Percentiles rank a stretch among this genome's conserved stretches.
These are phyloP conservation scores for Apodemia zela DNA, from an alignment of 2,888 invertebrate species.

Conservation along the genomic window DNA sequence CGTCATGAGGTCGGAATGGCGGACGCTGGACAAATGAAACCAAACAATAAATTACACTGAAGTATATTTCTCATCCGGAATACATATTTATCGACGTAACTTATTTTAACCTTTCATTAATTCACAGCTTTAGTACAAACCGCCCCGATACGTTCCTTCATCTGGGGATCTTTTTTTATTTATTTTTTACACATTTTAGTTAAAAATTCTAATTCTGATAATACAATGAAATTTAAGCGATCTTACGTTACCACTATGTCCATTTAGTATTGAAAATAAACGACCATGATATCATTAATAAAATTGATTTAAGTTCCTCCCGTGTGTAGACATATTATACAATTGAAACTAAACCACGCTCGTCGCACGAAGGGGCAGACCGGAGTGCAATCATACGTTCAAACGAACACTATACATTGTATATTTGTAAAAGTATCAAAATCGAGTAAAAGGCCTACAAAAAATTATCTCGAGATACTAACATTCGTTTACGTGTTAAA, in stretches of 20 bases:
- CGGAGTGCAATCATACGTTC: conserved; percentile 71
- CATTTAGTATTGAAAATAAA: conserved; percentile 76
- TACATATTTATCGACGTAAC: conserved; percentile 72
- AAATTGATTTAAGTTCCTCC: conserved; percentile 69
- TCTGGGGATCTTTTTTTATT: conserved; percentile 53
- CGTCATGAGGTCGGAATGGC: no score
- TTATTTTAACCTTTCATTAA: conserved; percentile 55
- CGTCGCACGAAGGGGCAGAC: conserved; percentile 46
- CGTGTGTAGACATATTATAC: conserved; percentile 55
- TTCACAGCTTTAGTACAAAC: conserved; percentile 69
- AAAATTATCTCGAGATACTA: conserved; percentile 80
- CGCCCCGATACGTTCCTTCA: conserved; percentile 71
- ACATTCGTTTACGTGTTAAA: conserved; percentile 75
- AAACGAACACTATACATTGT: conserved; percentile 79
- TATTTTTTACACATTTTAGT: conserved; percentile 54
- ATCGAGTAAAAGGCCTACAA: conserved; percentile 80
- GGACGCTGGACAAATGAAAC: no score
- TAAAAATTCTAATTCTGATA: conserved; percentile 64
- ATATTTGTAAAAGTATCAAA: conserved; percentile 81
- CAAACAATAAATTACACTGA: conserved; percentile 73
- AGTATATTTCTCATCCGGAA: conserved; percentile 78
- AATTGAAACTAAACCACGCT: conserved; percentile 74
- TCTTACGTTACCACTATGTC: conserved; percentile 73
- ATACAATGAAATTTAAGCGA: conserved; percentile 76
- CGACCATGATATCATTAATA: conserved; percentile 70